A percentile compares a stretch with the other conserved stretches of the same genome.
Evolutionary conservation across 2,888 invertebrate species (phyloP).

Genomic region (Torymus texanus): DNA sequence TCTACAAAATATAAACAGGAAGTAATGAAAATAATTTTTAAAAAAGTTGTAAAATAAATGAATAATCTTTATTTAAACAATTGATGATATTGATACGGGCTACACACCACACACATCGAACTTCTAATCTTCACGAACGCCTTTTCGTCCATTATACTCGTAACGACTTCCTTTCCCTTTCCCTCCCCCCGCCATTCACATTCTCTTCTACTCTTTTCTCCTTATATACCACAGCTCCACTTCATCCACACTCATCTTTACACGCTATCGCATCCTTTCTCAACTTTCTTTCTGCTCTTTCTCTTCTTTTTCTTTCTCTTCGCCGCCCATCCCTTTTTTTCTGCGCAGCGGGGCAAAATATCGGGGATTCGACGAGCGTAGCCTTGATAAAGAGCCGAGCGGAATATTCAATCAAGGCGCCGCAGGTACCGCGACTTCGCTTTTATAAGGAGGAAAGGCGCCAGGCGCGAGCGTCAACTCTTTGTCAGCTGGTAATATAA

Average conservation of each 20-base stretch:
- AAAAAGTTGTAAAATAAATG: too few species aligned
- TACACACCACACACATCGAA: too few species aligned
- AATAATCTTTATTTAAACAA: too few species aligned
- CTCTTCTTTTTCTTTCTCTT: not conserved
- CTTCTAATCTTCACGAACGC: too few species aligned
- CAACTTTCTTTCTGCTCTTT: not conserved
- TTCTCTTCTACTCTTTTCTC: not conserved
- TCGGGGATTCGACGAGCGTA: constrained; percentile 70
- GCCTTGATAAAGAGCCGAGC: constrained; percentile 70
- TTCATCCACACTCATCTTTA: constrained; percentile 2
- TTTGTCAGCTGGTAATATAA: not conserved
- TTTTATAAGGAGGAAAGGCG: constrained; percentile 29
- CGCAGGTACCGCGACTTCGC: constrained; percentile 2
- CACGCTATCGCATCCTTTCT: constrained; percentile 16
- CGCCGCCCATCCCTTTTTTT: not conserved
- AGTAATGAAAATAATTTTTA: too few species aligned
- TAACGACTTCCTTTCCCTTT: not conserved
- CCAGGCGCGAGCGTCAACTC: not conserved
- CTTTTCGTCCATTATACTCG: not conserved
- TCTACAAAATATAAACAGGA: too few species aligned
- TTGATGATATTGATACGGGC: too few species aligned
- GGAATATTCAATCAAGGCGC: constrained; percentile 71
- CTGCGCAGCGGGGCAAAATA: constrained; percentile 53
- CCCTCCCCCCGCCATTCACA: not conserved
- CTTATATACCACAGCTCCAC: not conserved